phyloP scores from a whole-genome alignment of 2,113 vertebrate species.

The Girardinichthys multiradiatus region DNA sequence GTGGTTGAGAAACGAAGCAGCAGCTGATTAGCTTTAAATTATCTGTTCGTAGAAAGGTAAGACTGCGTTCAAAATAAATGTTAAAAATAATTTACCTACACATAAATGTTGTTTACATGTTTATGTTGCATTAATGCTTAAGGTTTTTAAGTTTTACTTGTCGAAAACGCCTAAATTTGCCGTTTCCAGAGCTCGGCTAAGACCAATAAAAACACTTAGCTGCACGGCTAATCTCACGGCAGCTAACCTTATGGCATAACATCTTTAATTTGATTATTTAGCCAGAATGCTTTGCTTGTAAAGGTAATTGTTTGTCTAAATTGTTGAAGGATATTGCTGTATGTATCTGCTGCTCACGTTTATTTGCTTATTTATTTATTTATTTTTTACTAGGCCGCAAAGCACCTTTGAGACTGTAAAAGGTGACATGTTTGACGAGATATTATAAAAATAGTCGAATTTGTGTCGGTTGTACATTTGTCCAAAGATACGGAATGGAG shows the following conservation, averaged over 20 bases:
- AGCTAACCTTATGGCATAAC: background rate
- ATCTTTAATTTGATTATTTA: background rate
- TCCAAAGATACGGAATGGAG: background rate
- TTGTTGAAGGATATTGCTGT: background rate
- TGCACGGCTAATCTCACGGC: conserved; percentile 5
- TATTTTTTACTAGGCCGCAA: conserved; percentile 50
- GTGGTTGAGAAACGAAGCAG: conserved; percentile 75
- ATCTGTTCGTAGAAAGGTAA: conserved; percentile 64
- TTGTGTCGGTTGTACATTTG: no score
- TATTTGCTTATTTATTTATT: background rate
- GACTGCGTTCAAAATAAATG: background rate
- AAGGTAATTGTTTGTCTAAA: background rate
- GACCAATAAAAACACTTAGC: conserved; percentile 50
- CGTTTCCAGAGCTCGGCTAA: background rate
- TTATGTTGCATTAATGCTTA: rapidly evolving
- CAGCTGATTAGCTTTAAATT: conserved; percentile 13
- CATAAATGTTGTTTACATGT: rapidly evolving
- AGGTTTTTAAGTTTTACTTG: background rate
- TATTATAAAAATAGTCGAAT: background rate
- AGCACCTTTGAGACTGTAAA: background rate
- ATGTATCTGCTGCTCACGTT: background rate
- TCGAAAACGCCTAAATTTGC: no score
- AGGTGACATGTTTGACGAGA: background rate
- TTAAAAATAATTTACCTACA: background rate
- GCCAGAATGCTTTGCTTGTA: rapidly evolving